Conservation (phyloP, 2,888 invertebrate genomes). For the Calephelis perditalis region DNA sequence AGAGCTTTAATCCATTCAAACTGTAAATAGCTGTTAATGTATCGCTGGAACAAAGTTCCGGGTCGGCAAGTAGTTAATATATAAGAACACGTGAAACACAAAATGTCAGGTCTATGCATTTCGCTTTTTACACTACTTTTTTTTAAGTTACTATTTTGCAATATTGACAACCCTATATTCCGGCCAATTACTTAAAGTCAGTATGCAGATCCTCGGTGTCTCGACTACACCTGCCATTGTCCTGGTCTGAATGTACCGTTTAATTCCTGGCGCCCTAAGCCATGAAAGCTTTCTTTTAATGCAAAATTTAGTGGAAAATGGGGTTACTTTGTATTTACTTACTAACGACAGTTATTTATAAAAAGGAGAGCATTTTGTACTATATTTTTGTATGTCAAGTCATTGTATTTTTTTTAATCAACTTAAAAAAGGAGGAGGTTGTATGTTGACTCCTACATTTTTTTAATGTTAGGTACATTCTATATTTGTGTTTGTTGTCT, state of each 20-base stretch:
- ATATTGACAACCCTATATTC: constrained; percentile 44
- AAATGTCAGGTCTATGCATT: too few species aligned
- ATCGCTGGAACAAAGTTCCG: too few species aligned
- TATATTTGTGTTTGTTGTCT: too few species aligned
- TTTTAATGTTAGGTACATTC: too few species aligned
- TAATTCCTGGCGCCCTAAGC: constrained; percentile 49
- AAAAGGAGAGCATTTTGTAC: neutral
- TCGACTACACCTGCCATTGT: constrained; percentile 65
- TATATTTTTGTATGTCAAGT: neutral
- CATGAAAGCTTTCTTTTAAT: constrained; percentile 17
- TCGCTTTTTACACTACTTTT: too few species aligned
- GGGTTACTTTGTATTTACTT: constrained; percentile 26
- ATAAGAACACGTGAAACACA: too few species aligned
- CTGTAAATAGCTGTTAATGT: too few species aligned
- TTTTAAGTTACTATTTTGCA: neutral
- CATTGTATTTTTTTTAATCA: too few species aligned
- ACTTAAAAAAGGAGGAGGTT: too few species aligned
- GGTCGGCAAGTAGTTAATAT: too few species aligned
- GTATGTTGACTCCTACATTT: too few species aligned
- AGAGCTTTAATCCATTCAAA: too few species aligned
- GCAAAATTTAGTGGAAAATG: constrained; percentile 31
- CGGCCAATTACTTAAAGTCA: constrained; percentile 73
- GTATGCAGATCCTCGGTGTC: constrained; percentile 49
- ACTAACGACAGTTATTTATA: neutral
- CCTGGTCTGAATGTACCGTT: constrained; percentile 48